phyloP scores from a whole-genome alignment of 2,888 invertebrate genomes.

The Hypolimnas misippus region DNA sequence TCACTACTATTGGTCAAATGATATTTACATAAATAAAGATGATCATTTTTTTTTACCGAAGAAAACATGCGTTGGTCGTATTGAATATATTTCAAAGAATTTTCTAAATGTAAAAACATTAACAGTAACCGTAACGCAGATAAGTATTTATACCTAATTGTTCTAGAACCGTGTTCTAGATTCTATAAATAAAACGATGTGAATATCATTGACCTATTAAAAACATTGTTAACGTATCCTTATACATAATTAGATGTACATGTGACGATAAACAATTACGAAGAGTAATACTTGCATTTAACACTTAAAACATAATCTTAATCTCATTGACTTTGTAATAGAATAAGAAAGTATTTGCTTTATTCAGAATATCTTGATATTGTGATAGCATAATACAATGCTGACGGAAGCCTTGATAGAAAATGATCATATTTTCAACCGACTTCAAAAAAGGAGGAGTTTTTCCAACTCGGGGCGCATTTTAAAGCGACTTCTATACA shows the following conservation, averaged over 20 bases:
- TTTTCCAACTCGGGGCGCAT: no score
- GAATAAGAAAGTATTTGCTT: no score
- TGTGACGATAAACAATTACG: neutral
- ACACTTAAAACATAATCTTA: neutral
- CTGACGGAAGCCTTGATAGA: no score
- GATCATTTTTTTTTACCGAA: neutral
- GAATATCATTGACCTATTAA: slow-evolving; percentile 38
- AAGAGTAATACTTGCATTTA: neutral
- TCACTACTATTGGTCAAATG: slow-evolving; percentile 31
- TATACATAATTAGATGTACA: slow-evolving; percentile 14
- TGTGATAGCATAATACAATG: no score
- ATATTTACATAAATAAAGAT: neutral
- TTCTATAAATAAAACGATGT: slow-evolving; percentile 32
- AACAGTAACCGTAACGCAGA: neutral
- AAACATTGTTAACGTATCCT: slow-evolving; percentile 24
- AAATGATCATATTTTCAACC: no score
- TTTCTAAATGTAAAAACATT: neutral
- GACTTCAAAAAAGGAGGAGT: no score
- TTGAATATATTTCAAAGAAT: neutral
- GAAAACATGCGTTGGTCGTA: neutral
- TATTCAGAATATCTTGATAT: no score
- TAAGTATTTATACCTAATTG: slow-evolving; percentile 17
- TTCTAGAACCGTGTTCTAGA: slow-evolving; percentile 26
- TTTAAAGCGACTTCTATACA: no score
- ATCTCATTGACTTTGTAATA: neutral